These are phyloP conservation scores for western clawed frog (Xenopus tropicalis) DNA, from an alignment of 2,113 vertebrate species.

Conservation along the genomic window DNA sequence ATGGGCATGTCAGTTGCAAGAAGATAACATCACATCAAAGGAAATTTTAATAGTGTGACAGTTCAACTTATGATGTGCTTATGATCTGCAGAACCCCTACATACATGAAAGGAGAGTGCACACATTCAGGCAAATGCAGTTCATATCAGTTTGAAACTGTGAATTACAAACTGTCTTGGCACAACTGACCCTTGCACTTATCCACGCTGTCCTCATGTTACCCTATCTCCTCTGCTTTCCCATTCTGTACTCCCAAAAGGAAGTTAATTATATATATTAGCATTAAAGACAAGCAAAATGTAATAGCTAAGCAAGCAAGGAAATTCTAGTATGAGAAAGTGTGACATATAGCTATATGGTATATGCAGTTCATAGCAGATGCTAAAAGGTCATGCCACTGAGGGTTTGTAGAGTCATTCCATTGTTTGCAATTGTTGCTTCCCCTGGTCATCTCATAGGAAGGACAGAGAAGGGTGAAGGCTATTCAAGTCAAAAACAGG, in stretches of 20 bases:
- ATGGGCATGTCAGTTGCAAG: constrained; percentile 17
- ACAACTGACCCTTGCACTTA: neutral
- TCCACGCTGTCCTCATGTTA: constrained; percentile 23
- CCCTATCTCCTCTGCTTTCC: constrained; percentile 3
- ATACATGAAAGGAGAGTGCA: constrained; percentile 11
- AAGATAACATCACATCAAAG: constrained; percentile 38
- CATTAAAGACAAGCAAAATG: constrained; percentile 17
- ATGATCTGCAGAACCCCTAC: constrained; percentile 20
- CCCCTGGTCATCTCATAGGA: constrained; percentile 61
- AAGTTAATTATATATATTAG: constrained; percentile 37
- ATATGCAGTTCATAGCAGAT: constrained; percentile 27
- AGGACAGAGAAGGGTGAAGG: constrained; percentile 59
- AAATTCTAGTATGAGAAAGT: constrained; percentile 22
- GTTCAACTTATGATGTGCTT: constrained; percentile 35
- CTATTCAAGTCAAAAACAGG: constrained; percentile 42
- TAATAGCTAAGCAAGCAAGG: constrained; percentile 8
- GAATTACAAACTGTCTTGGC: constrained; percentile 32
- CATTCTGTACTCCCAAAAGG: constrained; percentile 13
- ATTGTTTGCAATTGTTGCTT: constrained; percentile 59
- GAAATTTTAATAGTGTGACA: constrained; percentile 29
- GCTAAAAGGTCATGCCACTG: constrained; percentile 45
- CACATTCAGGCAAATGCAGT: neutral
- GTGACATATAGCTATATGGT: constrained; percentile 34
- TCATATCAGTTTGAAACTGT: constrained; percentile 19
- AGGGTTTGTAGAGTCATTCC: constrained; percentile 43